phyloP scores from a whole-genome alignment of 2,797 vertebrate genomes.

The Mus spretus region DNA sequence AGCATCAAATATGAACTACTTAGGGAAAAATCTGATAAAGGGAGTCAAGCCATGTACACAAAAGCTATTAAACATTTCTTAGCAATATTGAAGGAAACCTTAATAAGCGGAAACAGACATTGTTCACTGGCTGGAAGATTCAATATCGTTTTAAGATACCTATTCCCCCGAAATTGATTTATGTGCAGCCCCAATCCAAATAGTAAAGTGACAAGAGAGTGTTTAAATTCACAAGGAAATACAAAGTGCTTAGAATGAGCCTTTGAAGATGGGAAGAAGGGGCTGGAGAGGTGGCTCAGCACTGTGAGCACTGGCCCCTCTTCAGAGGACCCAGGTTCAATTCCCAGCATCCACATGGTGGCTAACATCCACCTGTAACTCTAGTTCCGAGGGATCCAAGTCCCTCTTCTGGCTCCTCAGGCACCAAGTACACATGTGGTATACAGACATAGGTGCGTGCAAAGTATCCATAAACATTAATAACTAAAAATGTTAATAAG shows the following conservation, averaged over 20 bases:
- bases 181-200: constrained; percentile 15
- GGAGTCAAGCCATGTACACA: constrained; percentile 27
- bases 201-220: constrained; percentile 4
- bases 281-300: not conserved
- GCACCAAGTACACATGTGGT: not conserved
- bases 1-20: constrained; percentile 29
- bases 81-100: constrained; percentile 44
- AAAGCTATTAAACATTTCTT: constrained; percentile 55
- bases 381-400: not conserved
- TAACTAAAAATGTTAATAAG: not conserved
- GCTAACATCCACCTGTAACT: not conserved
- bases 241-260: not conserved
- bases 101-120: constrained; percentile 2
- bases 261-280: constrained; percentile 8
- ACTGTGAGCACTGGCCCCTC: not conserved
- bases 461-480: not conserved
- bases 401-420: not conserved
- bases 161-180: constrained; percentile 15
- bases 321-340: not conserved
- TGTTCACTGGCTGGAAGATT: not conserved
- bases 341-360: not conserved
- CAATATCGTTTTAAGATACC: not conserved
- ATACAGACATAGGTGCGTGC: not conserved
- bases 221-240: constrained; percentile 61
- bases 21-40: constrained; percentile 61